These are phyloP conservation scores for Fukomys damarensis DNA, from an alignment of 2,113 vertebrate genomes.

Conservation along the genomic window DNA sequence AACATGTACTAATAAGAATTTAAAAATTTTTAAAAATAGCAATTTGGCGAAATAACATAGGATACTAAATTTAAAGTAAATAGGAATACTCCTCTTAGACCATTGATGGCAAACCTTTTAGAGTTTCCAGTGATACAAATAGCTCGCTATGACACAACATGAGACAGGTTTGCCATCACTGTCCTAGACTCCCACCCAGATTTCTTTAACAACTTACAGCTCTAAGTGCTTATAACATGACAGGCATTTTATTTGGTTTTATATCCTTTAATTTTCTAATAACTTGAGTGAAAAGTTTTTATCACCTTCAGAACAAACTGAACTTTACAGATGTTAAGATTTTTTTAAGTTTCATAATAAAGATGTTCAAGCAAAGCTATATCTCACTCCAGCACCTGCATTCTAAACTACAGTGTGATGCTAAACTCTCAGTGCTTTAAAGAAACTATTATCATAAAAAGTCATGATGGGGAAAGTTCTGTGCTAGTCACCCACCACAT, in stretches of 20 bases:
- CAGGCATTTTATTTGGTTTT: not conserved
- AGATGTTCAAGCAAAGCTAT: not conserved
- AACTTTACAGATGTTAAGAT: not conserved
- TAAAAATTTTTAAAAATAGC: constrained; percentile 28
- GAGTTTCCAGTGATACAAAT: not conserved
- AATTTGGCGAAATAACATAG: constrained; percentile 32
- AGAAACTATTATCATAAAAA: not conserved
- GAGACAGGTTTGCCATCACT: not conserved
- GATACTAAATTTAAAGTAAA: constrained; percentile 36
- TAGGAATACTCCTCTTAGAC: not conserved
- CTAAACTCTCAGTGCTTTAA: not conserved
- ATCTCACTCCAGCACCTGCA: not conserved
- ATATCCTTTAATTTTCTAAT: constrained; percentile 37
- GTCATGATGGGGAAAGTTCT: not conserved
- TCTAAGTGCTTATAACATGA: not conserved
- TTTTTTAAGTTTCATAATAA: not conserved
- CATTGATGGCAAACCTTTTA: not conserved
- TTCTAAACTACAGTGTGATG: not conserved
- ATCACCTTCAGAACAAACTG: constrained; percentile 18
- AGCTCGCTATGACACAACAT: not conserved
- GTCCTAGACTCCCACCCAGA: not conserved
- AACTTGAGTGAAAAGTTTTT: not conserved
- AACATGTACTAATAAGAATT: not conserved
- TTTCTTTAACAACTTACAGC: constrained; percentile 43
- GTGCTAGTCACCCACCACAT: not conserved